phyloP scores from a whole-genome alignment of 2,888 invertebrate species.

The Phyllotreta cruciferae region DNA sequence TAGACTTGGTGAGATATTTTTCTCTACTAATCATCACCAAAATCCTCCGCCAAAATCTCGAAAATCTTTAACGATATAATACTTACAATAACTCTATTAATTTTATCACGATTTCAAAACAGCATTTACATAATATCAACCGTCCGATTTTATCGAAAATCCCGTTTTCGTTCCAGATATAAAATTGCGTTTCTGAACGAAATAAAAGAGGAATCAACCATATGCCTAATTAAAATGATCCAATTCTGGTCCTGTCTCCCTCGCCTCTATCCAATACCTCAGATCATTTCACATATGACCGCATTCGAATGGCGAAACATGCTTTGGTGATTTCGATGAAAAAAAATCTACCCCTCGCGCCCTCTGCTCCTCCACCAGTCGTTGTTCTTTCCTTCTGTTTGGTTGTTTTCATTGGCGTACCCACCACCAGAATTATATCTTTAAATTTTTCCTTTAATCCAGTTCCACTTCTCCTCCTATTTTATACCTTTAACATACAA shows the following conservation, averaged over 20 bases:
- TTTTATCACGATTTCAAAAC: too few species aligned
- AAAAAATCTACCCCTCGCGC: conserved; percentile 54
- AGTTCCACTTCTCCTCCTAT: too few species aligned
- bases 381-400: conserved; percentile 14
- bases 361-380: conserved; percentile 43
- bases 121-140: too few species aligned
- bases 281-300: conserved; percentile 72
- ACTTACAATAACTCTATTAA: too few species aligned
- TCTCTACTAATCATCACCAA: too few species aligned
- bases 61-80: too few species aligned
- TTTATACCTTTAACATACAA: too few species aligned
- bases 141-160: neutral
- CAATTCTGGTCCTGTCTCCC: conserved; percentile 31
- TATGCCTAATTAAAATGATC: conserved; percentile 28
- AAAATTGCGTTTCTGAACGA: neutral
- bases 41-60: too few species aligned
- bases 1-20: too few species aligned
- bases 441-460: too few species aligned
- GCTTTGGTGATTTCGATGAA: conserved; percentile 71
- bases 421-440: neutral
- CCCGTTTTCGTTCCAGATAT: too few species aligned
- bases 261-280: conserved; percentile 32
- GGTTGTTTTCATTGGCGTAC: neutral
- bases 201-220: conserved; percentile 20
- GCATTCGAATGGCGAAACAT: conserved; percentile 70